phyloP scores from a whole-genome alignment of 37 sponge, comb jelly and placozoan genomes.

The Lycopodina hypogea region DNA sequence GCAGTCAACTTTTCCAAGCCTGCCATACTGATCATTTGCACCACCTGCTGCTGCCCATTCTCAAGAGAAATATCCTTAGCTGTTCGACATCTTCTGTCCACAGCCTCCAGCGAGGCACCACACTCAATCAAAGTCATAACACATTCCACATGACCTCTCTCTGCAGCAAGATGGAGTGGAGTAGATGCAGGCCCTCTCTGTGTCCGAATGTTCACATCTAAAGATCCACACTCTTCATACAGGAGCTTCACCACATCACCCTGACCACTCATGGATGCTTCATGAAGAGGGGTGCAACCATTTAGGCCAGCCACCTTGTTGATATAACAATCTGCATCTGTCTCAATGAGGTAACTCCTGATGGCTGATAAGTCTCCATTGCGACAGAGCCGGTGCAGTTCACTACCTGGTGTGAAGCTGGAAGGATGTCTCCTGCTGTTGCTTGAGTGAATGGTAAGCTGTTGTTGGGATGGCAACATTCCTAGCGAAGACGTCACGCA shows the following conservation, averaged over 20 bases:
- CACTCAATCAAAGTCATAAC: conserved; percentile 50
- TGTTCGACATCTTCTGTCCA: conserved; percentile 46
- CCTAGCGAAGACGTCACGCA: background rate
- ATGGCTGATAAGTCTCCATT: conserved; percentile 55
- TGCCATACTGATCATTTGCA: conserved; percentile 17
- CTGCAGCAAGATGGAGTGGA: conserved; percentile 61
- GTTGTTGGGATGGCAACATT: background rate
- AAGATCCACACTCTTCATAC: conserved; percentile 28
- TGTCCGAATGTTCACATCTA: conserved; percentile 42
- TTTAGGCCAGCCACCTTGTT: conserved; percentile 39
- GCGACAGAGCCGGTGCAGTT: conserved; percentile 46
- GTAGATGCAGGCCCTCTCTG: conserved; percentile 46
- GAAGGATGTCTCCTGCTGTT: conserved; percentile 26
- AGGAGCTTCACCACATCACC: conserved; percentile 40
- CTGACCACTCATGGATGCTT: conserved; percentile 50
- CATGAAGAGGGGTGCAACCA: conserved; percentile 54
- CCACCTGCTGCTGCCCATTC: conserved; percentile 33
- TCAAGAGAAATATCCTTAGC: conserved; percentile 47
- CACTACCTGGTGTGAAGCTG: conserved; percentile 19
- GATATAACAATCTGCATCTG: conserved; percentile 3
- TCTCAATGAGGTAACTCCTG: conserved; percentile 51
- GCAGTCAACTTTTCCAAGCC: conserved; percentile 14
- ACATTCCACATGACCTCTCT: conserved; percentile 45
- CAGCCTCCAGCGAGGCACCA: conserved; percentile 34
- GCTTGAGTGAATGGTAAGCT: background rate